Conservation (phyloP, 2,888 invertebrate genomes). For the Spisula solida region DNA sequence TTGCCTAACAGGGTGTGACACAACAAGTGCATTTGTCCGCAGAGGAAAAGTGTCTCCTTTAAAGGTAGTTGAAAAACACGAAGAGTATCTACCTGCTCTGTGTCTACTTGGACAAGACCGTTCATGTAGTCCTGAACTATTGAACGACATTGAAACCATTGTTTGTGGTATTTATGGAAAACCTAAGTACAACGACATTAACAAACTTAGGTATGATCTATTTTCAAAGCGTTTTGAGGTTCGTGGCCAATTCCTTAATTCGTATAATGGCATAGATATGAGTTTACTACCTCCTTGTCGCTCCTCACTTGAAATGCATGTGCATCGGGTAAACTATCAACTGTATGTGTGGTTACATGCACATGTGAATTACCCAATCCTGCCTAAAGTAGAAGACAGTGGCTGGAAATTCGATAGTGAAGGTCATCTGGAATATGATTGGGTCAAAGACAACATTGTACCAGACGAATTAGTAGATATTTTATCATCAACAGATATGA, state of each 20-base stretch:
- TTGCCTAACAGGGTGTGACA: slow-evolving; percentile 61
- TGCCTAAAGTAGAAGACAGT: too few relatives aligned
- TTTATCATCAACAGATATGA: too few relatives aligned
- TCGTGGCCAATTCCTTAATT: too few relatives aligned
- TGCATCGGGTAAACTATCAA: too few relatives aligned
- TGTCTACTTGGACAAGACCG: not conserved
- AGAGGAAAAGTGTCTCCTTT: slow-evolving; percentile 48
- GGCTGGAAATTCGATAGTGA: too few relatives aligned
- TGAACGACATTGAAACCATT: not conserved
- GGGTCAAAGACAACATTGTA: too few relatives aligned
- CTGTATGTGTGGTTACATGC: too few relatives aligned
- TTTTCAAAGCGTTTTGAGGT: too few relatives aligned
- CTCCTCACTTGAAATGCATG: not conserved
- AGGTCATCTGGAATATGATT: too few relatives aligned
- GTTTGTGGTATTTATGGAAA: slow-evolving; percentile 27
- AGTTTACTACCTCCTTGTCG: not conserved
- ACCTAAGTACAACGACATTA: slow-evolving; percentile 10
- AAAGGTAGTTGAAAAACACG: slow-evolving; percentile 32
- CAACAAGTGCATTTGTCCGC: slow-evolving; percentile 61
- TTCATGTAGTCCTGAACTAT: not conserved
- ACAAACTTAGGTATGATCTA: slow-evolving; percentile 32
- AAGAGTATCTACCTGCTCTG: not conserved
- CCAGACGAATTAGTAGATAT: too few relatives aligned
- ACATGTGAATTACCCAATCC: too few relatives aligned
- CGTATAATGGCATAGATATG: too few relatives aligned